These are phyloP conservation scores for Bovichtus variegatus DNA, from an alignment of 2,797 vertebrate species.

Conservation along the genomic window DNA sequence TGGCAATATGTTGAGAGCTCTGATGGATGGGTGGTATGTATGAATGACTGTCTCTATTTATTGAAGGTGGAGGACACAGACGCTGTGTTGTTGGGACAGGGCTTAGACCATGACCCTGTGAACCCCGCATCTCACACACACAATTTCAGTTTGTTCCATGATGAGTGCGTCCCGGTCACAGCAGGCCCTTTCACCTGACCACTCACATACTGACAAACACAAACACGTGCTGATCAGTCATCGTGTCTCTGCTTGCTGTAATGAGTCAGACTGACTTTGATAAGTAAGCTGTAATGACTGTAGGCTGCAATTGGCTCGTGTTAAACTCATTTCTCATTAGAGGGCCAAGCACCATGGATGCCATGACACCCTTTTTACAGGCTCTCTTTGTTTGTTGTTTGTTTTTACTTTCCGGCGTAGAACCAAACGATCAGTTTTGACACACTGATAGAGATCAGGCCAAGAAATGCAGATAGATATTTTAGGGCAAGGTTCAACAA, in stretches of 20 bases:
- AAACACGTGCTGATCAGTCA: slow-evolving; percentile 67
- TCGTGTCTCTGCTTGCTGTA: slow-evolving; percentile 60
- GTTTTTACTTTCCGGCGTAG: neutral
- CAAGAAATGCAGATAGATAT: neutral
- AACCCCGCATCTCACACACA: slow-evolving; percentile 65
- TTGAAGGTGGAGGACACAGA: slow-evolving; percentile 85
- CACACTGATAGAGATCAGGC: neutral
- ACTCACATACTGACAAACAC: slow-evolving; percentile 43
- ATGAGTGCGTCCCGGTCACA: slow-evolving; percentile 79
- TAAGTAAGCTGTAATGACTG: slow-evolving; percentile 46
- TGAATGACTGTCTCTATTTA: slow-evolving; percentile 87
- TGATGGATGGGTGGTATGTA: slow-evolving; percentile 83
- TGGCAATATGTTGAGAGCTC: slow-evolving; percentile 77
- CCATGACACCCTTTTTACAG: neutral
- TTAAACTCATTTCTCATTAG: slow-evolving; percentile 12
- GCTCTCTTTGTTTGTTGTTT: neutral
- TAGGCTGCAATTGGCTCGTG: slow-evolving; percentile 21
- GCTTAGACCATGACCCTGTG: slow-evolving; percentile 77
- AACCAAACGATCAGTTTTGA: neutral
- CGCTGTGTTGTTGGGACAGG: slow-evolving; percentile 82
- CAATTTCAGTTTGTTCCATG: slow-evolving; percentile 73
- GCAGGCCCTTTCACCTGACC: slow-evolving; percentile 75
- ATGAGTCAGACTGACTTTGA: slow-evolving; percentile 61
- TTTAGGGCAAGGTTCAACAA: neutral
- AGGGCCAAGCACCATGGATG: neutral